Percentiles rank a stretch among this genome's conserved stretches.
Evolutionary conservation across 2,797 vertebrate genomes (phyloP).

Genomic region (Neosilurus hyrtlii): DNA sequence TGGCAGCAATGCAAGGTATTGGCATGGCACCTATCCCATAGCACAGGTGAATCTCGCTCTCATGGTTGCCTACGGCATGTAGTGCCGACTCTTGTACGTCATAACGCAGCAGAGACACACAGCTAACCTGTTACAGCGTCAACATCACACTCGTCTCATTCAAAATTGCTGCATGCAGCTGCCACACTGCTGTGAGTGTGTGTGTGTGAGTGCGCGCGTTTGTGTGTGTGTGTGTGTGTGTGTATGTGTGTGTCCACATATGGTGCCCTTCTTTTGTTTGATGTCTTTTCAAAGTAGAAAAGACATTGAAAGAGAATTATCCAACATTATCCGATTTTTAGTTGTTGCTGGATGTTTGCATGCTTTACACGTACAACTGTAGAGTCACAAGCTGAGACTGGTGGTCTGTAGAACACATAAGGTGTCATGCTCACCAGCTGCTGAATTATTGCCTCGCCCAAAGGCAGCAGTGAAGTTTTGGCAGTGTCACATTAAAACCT

Average conservation of each 20-base stretch:
- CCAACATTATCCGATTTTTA: neutral
- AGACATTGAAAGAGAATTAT: neutral
- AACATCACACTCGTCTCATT: conserved; percentile 31
- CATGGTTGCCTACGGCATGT: conserved; percentile 36
- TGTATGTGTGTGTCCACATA: neutral
- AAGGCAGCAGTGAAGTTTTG: neutral
- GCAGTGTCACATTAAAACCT: neutral
- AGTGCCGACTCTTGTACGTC: conserved; percentile 44
- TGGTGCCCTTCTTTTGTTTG: conserved; percentile 3
- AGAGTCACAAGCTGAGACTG: neutral
- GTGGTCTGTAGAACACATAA: neutral
- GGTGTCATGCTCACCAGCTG: neutral
- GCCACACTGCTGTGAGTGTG: conserved; percentile 21
- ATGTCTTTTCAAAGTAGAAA: neutral
- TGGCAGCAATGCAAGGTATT: conserved; percentile 36
- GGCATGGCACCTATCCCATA: conserved; percentile 22
- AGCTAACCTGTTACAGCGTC: conserved; percentile 5
- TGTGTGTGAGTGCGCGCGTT: neutral
- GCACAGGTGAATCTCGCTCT: conserved; percentile 45
- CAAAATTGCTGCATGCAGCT: conserved; percentile 37
- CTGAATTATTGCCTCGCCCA: neutral
- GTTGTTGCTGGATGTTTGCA: neutral
- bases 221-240: neutral
- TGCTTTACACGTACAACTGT: neutral
- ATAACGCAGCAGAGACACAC: conserved; percentile 39